Evolutionary conservation across 2,113 vertebrate genomes (phyloP), one percentile per base, ranked within the genome.

Genomic region (Plectropomus leopardus): DNA sequence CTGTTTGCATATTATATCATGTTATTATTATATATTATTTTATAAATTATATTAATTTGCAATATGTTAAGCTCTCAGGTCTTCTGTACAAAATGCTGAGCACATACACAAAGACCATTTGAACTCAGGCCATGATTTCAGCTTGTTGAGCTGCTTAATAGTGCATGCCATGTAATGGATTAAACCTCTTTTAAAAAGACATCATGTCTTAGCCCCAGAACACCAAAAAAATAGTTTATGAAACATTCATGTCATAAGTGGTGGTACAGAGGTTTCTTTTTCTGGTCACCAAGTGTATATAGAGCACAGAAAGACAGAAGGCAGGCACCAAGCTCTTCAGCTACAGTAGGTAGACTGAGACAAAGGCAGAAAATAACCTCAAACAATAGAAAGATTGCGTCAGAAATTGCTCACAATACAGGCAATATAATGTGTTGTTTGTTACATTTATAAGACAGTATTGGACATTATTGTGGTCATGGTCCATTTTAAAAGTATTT

Each of bases 261-360:
- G 9, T 30, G 7, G 19, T 9, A 47, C 48, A 30, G 15, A 3
- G 9, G 16, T n/a, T 7, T 34, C 0, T 83, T 66, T 72, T 30
- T 53, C 28, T 82, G 64, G 65, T 88, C 75, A 64, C 78, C 72
- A 82, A 72, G 72, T 7, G 71, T 40, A 11, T 30, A 42, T 45
- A 51, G 7, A 68, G 15, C 47, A 48, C 47, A 72, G 34, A 61
- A 6, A 68, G 23, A 65, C 8, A 58, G 30, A 76, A 85, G 66
- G 82, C 55, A 79, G 76, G 32, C 34, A 42, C 51, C 42, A 44
- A 42, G 15, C 51, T 63, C 67, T 13, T 0, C 6, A 57, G 32
- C 44, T 1, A 9, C 36, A 36, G 36, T 36, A n/a, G 19, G 14
- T 17, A 40, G 24, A 65, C 16, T 3, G 8, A 53, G 36, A 73